Evolutionary conservation across 2,888 invertebrate species (phyloP).

Genomic region (Unio delphinus): DNA sequence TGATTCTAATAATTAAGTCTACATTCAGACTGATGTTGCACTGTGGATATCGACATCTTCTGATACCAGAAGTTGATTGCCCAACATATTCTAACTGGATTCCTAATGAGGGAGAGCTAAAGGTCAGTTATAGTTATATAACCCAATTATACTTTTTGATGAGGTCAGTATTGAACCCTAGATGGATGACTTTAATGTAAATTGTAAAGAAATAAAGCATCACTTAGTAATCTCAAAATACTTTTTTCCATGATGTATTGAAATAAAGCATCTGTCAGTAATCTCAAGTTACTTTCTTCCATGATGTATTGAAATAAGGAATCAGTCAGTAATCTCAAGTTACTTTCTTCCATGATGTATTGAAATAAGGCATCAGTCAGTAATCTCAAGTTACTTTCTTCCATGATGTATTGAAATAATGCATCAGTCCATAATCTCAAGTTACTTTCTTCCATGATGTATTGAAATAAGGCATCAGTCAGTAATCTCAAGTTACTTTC

Average conservation of each 20-base stretch:
- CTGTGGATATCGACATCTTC: constrained; percentile 76
- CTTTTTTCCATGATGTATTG: not conserved
- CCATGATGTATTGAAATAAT: not conserved
- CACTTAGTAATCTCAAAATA: not conserved
- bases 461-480: no score
- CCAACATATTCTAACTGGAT: constrained; percentile 50
- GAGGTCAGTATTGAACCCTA: no score
- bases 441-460: no score
- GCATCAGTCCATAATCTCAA: no score
- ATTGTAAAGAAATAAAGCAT: no score
- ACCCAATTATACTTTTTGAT: no score
- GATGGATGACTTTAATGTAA: no score
- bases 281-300: not conserved
- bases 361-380: no score
- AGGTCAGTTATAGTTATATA: constrained; percentile 69
- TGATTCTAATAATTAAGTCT: constrained; percentile 3
- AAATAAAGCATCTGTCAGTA: no score
- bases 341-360: not conserved
- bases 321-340: not conserved
- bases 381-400: not conserved
- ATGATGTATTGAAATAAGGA: not conserved
- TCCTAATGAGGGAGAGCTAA: constrained; percentile 74
- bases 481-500: no score
- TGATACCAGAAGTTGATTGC: constrained; percentile 75
- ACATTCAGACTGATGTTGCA: constrained; percentile 31